Conservation (phyloP, 2,888 invertebrate genomes). For the Eristalis pertinax region DNA sequence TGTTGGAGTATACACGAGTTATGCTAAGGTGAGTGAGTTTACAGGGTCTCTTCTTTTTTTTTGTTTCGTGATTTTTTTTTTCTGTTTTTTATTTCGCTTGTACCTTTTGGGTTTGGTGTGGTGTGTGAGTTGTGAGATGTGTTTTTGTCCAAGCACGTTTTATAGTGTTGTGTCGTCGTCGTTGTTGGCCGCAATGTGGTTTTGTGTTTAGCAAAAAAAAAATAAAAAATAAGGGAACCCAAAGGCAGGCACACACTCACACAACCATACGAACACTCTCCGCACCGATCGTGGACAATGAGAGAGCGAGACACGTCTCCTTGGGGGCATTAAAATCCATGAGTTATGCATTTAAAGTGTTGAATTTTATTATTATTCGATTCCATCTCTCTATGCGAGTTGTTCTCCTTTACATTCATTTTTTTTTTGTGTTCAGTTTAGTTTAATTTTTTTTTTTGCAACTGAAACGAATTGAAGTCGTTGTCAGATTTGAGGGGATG, state of each 20-base stretch:
- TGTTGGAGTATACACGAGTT: slow-evolving; percentile 73
- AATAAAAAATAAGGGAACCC: background rate
- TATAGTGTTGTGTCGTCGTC: slow-evolving; percentile 32
- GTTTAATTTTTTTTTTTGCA: background rate
- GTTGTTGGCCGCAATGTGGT: slow-evolving; percentile 26
- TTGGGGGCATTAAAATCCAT: slow-evolving; percentile 52
- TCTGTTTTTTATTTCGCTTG: background rate
- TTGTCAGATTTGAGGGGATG: too few species aligned
- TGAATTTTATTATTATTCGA: slow-evolving; percentile 15
- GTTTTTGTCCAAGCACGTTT: slow-evolving; percentile 51
- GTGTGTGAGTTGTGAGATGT: background rate
- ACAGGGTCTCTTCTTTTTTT: slow-evolving; percentile 23
- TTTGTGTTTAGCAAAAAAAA: slow-evolving; percentile 13
- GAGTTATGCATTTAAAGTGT: slow-evolving; percentile 40
- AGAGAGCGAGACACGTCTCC: slow-evolving; percentile 32
- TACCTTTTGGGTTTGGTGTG: background rate
- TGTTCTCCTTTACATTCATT: too few species aligned
- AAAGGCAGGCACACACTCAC: background rate
- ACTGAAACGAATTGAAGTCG: slow-evolving; percentile 1
- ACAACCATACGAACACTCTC: too few species aligned
- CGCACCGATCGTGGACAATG: slow-evolving; percentile 51
- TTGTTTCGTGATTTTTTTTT: background rate
- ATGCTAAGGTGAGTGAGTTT: slow-evolving; percentile 75
- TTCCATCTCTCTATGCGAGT: background rate
- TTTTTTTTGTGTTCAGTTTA: too few species aligned